Conservation (phyloP, 2,888 invertebrate genomes). For the Mesorhabditis belari region DNA sequence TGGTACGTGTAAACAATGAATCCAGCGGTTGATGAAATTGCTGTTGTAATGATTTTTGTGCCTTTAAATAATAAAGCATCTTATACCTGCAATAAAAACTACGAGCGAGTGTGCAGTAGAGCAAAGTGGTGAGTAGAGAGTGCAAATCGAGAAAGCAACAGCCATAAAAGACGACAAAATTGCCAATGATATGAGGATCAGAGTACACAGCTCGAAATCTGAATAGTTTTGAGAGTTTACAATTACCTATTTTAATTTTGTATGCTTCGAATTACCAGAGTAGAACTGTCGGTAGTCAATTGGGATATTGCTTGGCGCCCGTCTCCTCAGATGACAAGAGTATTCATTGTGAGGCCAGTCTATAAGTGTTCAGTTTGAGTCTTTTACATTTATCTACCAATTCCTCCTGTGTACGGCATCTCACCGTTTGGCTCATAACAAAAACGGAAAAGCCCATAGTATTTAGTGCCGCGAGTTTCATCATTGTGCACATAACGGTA, state of each 20-base stretch:
- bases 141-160: conserved; percentile 29
- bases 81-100: conserved; percentile 22
- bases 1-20: conserved; percentile 30
- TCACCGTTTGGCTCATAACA: conserved; percentile 24
- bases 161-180: conserved; percentile 16
- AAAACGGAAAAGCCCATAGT: conserved; percentile 31
- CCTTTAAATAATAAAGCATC: too few relatives aligned
- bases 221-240: conserved; percentile 4
- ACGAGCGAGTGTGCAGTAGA: conserved; percentile 28
- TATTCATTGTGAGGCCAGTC: not conserved
- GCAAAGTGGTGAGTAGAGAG: conserved; percentile 30
- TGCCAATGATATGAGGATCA: conserved; percentile 21
- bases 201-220: conserved; percentile 34
- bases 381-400: not conserved
- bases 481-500: conserved; percentile 18
- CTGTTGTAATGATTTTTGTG: conserved; percentile 13
- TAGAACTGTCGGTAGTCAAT: not conserved
- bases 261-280: too few relatives aligned
- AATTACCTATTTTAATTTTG: too few relatives aligned
- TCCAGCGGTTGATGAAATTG: conserved; percentile 22
- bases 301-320: not conserved
- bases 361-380: not conserved
- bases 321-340: not conserved
- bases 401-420: not conserved
- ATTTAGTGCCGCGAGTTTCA: conserved; percentile 12